Base-by-base conservation (phyloP, 2,888 invertebrate genomes). In the Dryomyza anilis region DNA sequence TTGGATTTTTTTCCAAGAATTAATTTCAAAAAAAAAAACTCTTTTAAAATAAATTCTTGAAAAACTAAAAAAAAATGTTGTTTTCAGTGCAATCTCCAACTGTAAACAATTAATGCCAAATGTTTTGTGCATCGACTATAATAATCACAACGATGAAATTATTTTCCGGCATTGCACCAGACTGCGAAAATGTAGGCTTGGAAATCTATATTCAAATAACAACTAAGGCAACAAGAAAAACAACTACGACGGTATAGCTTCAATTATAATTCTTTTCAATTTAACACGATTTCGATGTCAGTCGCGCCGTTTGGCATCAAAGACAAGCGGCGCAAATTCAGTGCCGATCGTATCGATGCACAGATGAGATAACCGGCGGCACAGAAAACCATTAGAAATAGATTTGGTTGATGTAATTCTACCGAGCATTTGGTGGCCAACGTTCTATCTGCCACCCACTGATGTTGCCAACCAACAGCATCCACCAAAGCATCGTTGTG, bases 221-320 rank as follows among this genome's bases (percentile, higher is more conserved):
- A 23, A 4, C 25, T 8, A 23, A 12, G 39, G n/a, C 39, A 39
- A 39, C 39, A 7, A 39, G 39, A 39, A 14, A 8, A 50, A 50
- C 48, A 50, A 12, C n/a, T 4, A 3, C 48, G 12, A 48, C 48
- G 48, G 10, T 23, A 23, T 23, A 23, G 25, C 2, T 50, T 50
- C 48, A 50, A 50, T 50, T 50, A 25, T 50, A 50, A 50, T 50
- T 50, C 48, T 50, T 50, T 50, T 21, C 48, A 50, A 50, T 50
- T 50, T 50, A 50, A 50, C 48, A 50, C 48, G 48, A 50, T 23
- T 50, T 25, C 25, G 25, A 14, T 50, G 48, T 50, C 48, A 50
- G 48, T n/a, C n/a, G n/a, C n/a, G n/a, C n/a, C n/a, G n/a, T n/a
- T n/a, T n/a, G n/a, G n/a, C n/a, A n/a, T n/a, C 23, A 14, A 25